These are phyloP conservation scores for Phallusia fumigata DNA, from an alignment of 23 tunicate genomes.

Conservation along the genomic window DNA sequence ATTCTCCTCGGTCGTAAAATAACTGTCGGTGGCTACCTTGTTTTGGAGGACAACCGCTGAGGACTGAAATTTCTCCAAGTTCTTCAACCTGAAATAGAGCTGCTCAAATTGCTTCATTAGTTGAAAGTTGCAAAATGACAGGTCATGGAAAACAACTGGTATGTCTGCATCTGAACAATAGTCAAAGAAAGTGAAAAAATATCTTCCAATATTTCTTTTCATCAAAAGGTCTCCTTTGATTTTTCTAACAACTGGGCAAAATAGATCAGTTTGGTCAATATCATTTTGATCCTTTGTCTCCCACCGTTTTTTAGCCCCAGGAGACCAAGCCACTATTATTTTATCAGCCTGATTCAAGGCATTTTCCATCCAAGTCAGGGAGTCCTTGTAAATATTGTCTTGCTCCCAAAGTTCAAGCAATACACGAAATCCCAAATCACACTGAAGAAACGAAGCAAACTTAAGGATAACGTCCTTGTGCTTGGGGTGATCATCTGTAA, in stretches of 20 bases:
- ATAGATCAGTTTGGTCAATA: slow-evolving; percentile 14
- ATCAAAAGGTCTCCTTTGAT: slow-evolving; percentile 34
- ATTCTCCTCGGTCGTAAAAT: slow-evolving; percentile 24
- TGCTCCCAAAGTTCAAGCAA: slow-evolving; percentile 27
- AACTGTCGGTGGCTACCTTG: slow-evolving; percentile 27
- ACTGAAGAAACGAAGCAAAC: slow-evolving; percentile 57
- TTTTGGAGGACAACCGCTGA: slow-evolving; percentile 3
- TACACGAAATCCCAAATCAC: slow-evolving; percentile 68
- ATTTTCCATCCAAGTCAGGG: slow-evolving; percentile 41
- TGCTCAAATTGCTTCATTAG: slow-evolving; percentile 64
- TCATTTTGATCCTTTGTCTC: neutral
- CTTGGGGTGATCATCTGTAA: slow-evolving; percentile 46
- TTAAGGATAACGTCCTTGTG: slow-evolving; percentile 43
- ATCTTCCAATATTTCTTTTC: slow-evolving; percentile 37
- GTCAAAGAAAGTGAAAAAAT: slow-evolving; percentile 51
- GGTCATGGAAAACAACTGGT: slow-evolving; percentile 31
- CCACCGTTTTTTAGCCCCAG: slow-evolving; percentile 22
- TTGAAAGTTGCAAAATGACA: slow-evolving; percentile 15
- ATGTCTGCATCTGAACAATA: slow-evolving; percentile 34
- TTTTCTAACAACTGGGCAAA: slow-evolving; percentile 45
- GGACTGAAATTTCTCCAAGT: slow-evolving; percentile 36
- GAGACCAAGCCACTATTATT: slow-evolving; percentile 54
- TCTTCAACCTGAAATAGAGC: slow-evolving; percentile 44
- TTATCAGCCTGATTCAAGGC: slow-evolving; percentile 40
- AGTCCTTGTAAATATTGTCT: slow-evolving; percentile 13